Conservation (phyloP, 2,113 vertebrate species). For the Actenoides hombroni region DNA sequence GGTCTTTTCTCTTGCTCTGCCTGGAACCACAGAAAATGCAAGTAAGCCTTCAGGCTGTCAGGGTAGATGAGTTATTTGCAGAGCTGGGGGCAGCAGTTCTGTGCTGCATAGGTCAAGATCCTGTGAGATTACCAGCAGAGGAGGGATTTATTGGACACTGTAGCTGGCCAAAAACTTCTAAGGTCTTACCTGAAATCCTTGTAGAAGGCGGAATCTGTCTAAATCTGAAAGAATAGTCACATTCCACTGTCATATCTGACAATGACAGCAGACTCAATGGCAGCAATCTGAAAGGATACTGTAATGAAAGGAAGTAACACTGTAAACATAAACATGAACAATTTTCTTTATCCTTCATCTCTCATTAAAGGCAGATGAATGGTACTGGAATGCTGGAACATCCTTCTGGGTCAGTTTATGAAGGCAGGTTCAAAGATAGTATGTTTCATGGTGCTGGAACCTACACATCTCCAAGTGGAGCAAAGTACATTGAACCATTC, state of each 20-base stretch:
- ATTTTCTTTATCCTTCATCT: background rate
- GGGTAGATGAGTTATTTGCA: background rate
- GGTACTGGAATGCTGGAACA: slow-evolving; percentile 80
- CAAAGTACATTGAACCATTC: slow-evolving; percentile 80
- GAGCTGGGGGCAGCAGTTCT: background rate
- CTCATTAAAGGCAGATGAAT: slow-evolving; percentile 75
- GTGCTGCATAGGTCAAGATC: background rate
- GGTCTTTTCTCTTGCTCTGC: background rate
- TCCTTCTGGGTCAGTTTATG: slow-evolving; percentile 82
- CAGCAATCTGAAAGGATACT: background rate
- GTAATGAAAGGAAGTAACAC: background rate
- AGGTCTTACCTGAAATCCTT: background rate
- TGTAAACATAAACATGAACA: background rate
- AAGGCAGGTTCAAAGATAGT: slow-evolving; percentile 85
- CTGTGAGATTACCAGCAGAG: background rate
- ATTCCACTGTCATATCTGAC: background rate
- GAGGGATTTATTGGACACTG: background rate
- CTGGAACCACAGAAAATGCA: background rate
- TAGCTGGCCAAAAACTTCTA: background rate
- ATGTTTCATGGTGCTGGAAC: slow-evolving; percentile 82
- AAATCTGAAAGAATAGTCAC: background rate
- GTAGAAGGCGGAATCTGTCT: background rate
- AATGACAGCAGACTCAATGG: background rate
- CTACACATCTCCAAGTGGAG: slow-evolving; percentile 80
- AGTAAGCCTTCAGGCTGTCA: background rate